Base-by-base conservation (phyloP, 1,140 invertebrate species). In the Drosophila sp. region DNA sequence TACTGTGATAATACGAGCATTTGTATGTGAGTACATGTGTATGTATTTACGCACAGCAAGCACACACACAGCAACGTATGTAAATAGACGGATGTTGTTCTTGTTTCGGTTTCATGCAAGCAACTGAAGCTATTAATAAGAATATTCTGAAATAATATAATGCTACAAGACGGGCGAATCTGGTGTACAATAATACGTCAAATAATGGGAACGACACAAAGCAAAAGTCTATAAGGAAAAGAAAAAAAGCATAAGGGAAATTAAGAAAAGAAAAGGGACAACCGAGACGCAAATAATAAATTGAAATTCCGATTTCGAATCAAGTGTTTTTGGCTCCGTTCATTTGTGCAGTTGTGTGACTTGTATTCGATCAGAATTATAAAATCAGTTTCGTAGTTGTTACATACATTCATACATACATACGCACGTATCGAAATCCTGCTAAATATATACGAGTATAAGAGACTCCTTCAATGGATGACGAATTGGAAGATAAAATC, bases 401-500 rank as follows among this genome's bases (percentile, higher is more conserved):
- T 29, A 59, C 46, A 53, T 29, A 46, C 14, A 51, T 18, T 50
- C 9, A 59, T 4, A 45, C 25, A 21, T 9, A 51, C 34, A 51
- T 9, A 21, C 16, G 21, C 13, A 59, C n/a, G 9, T 13, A 61
- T 8, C 7, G 13, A 41, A 58, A 21, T 53, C 50, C 50, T 36
- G 32, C 4, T 53, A 11, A 46, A 46, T 46, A 25, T 16, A 29
- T 34, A 21, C 7, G 21, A 2, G 21, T 18, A 29, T 18, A 48
- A 40, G 29, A 66, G 48, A 21, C 56, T 36, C 34, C 50, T 80
- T 71, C 67, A 77, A 97, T 97, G 96, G 96, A 97, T 94, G 96
- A 97, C 94, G 96, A 97, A 93, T 93, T 97, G 87, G 96, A 97
- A 93, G 96, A 97, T 86, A 95, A 94, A 94, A 94, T 97, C 79